A percentile compares a stretch with the other conserved stretches of the same genome.
These are phyloP conservation scores for Perodicticus potto DNA, from an alignment of 2,797 vertebrate species.

Conservation along the genomic window DNA sequence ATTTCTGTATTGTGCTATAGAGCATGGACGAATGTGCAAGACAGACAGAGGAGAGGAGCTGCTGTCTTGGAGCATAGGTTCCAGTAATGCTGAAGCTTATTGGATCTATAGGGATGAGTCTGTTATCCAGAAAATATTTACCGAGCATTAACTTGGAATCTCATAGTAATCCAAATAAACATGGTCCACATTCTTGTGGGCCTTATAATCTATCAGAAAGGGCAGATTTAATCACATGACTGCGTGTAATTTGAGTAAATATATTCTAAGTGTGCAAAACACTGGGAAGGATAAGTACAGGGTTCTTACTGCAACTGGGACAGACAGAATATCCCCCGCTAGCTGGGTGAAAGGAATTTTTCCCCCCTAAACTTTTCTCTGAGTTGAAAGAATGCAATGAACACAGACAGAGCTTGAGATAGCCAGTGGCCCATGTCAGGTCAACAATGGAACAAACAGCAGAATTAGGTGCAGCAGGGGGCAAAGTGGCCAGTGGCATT, in stretches of 20 bases:
- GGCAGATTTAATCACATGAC: not conserved
- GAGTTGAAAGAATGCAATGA: not conserved
- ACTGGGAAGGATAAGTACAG: not conserved
- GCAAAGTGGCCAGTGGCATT: not conserved
- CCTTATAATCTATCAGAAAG: not conserved
- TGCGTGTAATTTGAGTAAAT: not conserved
- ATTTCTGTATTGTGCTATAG: not conserved
- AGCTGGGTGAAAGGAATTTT: not conserved
- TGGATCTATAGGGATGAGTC: not conserved
- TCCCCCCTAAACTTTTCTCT: not conserved
- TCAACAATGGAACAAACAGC: not conserved
- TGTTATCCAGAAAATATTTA: not conserved
- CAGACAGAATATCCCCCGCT: not conserved
- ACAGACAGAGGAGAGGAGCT: not conserved
- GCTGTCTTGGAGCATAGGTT: not conserved
- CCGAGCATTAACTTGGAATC: not conserved
- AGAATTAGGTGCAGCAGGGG: not conserved
- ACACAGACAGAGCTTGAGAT: not conserved
- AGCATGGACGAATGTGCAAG: not conserved
- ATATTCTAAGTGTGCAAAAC: not conserved
- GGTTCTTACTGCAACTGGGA: not conserved
- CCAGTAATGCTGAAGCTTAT: not conserved
- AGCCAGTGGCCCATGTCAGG: not conserved
- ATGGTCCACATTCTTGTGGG: fast-evolving
- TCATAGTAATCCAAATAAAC: not conserved